Evolutionary conservation across 2,888 invertebrate species (phyloP).

Genomic region (Chirona hameri): DNA sequence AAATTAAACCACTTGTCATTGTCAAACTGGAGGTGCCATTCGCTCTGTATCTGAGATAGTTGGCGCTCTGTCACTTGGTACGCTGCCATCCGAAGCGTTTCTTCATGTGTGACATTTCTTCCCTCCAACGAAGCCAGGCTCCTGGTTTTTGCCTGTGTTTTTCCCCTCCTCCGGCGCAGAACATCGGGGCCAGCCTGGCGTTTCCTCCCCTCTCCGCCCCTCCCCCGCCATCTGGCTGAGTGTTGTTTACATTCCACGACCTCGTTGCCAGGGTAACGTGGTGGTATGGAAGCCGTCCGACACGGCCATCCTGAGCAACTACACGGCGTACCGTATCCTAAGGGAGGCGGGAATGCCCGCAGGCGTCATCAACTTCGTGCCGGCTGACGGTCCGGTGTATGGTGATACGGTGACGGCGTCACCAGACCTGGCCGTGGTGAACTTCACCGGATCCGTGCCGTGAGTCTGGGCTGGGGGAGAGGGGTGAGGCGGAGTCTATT

Average conservation of each 20-base stretch:
- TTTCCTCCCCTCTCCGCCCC: too few relatives aligned
- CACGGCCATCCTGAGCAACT: constrained; percentile 93
- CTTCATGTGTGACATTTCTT: too few relatives aligned
- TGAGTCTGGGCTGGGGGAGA: constrained; percentile 52
- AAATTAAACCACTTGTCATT: too few relatives aligned
- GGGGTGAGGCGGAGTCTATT: too few relatives aligned
- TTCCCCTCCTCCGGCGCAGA: background rate
- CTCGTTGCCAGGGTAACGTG: constrained; percentile 73
- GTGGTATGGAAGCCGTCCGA: constrained; percentile 99
- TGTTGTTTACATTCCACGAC: background rate
- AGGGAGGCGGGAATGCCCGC: constrained; percentile 93
- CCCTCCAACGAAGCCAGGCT: background rate
- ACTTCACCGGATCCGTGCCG: constrained; percentile 97
- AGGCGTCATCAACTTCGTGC: constrained; percentile 96
- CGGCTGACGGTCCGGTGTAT: constrained; percentile 92
- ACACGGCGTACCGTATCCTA: constrained; percentile 87
- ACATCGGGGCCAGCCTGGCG: background rate
- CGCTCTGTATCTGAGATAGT: too few relatives aligned
- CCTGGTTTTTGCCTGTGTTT: background rate
- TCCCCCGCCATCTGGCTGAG: background rate
- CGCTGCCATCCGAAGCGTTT: too few relatives aligned
- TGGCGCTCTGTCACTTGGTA: too few relatives aligned
- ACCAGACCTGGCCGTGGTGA: constrained; percentile 83
- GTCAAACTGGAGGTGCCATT: too few relatives aligned
- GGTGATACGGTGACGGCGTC: constrained; percentile 84